Conservation (phyloP, 2,797 vertebrate species). For the Cyprinodon diabolis region DNA sequence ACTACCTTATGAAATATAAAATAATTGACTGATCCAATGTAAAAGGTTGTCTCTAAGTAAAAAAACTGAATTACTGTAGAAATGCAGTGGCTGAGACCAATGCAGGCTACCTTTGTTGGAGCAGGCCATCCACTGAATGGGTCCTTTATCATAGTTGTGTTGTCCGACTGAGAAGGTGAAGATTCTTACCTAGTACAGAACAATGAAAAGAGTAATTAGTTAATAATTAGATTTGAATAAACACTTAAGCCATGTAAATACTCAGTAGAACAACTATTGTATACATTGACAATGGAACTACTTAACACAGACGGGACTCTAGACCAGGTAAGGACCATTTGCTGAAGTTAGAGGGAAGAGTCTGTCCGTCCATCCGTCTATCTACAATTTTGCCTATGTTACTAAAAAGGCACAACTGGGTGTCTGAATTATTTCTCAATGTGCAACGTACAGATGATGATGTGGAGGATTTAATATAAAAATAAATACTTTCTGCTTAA, state of each 20-base stretch:
- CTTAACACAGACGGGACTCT: not conserved
- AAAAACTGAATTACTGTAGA: not conserved
- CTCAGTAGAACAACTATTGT: not conserved
- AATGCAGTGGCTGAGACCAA: not conserved
- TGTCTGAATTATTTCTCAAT: too few relatives aligned
- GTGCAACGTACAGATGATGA: too few relatives aligned
- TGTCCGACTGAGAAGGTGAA: conserved; percentile 99
- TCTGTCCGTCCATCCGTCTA: too few relatives aligned
- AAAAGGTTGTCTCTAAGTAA: not conserved
- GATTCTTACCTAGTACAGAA: conserved; percentile 87
- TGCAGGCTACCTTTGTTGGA: conserved; percentile 89
- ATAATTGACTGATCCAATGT: not conserved
- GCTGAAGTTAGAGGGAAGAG: too few relatives aligned
- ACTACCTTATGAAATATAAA: not conserved
- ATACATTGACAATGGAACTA: not conserved
- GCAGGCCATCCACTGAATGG: conserved; percentile 99
- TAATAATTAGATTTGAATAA: not conserved
- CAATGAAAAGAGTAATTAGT: not conserved
- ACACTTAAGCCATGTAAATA: not conserved
- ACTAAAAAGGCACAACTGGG: too few relatives aligned
- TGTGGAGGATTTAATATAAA: too few relatives aligned
- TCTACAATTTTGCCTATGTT: too few relatives aligned
- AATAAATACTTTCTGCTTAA: too few relatives aligned
- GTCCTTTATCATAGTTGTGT: conserved; percentile 98
- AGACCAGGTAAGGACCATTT: not conserved